Base-by-base conservation (phyloP, 2,113 vertebrate genomes). In the Ciconia maguari region DNA sequence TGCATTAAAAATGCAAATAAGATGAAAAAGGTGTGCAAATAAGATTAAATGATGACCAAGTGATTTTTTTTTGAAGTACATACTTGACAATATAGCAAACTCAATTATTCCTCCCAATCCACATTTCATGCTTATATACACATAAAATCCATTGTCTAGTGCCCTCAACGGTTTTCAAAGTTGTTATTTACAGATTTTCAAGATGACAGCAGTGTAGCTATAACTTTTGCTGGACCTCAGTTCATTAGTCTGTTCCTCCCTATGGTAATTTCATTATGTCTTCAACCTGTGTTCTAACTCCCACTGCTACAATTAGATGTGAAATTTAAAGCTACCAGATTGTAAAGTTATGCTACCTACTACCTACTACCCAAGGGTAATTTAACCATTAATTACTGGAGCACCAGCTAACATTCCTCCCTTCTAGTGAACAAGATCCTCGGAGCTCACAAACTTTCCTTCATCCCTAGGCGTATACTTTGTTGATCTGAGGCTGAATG, bases 281-380 rank as follows among this genome's bases (percentile, higher is more conserved):
- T 96, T 96, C 95, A 93, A 90, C 69, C 68, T 93, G 60, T 89
- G 76, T 93, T 96, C 74, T 79, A 96, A 71, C 46, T 96, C 92
- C 94, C 86, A 94, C 80, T 77, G 74, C 76, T 93, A 38, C 74
- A 91, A 85, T 93, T 96, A 93, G 19, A 51, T 1, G 3, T 92
- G 52, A 96, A 96, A 96, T 96, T 97, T 93, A 97, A 65, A 96
- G 83, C 34, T 87, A 90, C 68, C 92, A 95, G 95, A 96, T 94
- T 90, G 92, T 70, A 84, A 96, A 93, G 70, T 93, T 96, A 92
- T 96, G 81, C 87, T 87, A 62, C 89, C 76, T 90, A 87, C 94
- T 91, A 95, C 71, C 42, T 89, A 78, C 82, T 81, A 89, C 81
- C 79, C 81, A 94, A 91, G 86, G 87, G 83, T 93, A 94, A 97